A percentile compares a stretch with the other conserved stretches of the same genome.
phyloP scores from a whole-genome alignment of 1,140 invertebrate species.

The Lethrus apterus region DNA sequence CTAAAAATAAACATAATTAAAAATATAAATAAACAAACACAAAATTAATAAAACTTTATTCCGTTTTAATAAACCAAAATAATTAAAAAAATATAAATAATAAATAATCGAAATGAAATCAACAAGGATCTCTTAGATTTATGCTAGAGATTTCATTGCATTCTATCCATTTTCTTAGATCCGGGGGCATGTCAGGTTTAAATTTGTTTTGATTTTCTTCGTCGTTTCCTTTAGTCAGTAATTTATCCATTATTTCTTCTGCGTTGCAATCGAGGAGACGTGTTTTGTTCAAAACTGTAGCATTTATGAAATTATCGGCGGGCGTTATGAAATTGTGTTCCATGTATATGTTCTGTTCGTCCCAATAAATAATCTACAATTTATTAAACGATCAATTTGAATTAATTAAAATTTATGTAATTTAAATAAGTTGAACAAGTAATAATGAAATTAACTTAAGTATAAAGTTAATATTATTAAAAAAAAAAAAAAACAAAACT shows the following conservation, averaged over 20 bases:
- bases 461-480: too few species aligned
- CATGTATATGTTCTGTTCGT: conserved; percentile 75
- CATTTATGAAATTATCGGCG: conserved; percentile 70
- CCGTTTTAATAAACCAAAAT: too few species aligned
- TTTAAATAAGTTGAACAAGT: too few species aligned
- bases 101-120: too few species aligned
- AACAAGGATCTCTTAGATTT: conserved; percentile 26
- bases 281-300: conserved; percentile 70
- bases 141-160: conserved; percentile 59
- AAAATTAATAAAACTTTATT: too few species aligned
- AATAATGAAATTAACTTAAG: too few species aligned
- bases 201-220: conserved; percentile 36
- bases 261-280: conserved; percentile 65
- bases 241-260: conserved; percentile 31
- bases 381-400: too few species aligned
- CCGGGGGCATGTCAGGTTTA: conserved; percentile 52
- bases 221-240: conserved; percentile 18
- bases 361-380: conserved; percentile 73
- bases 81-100: too few species aligned
- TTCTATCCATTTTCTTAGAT: conserved; percentile 58
- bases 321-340: conserved; percentile 77
- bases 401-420: too few species aligned
- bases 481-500: too few species aligned
- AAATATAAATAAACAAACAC: too few species aligned
- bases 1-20: too few species aligned